Evolutionary conservation across 2,888 invertebrate genomes (phyloP), one percentile per base, ranked within the genome.

Genomic region (Teleogryllus oceanicus): DNA sequence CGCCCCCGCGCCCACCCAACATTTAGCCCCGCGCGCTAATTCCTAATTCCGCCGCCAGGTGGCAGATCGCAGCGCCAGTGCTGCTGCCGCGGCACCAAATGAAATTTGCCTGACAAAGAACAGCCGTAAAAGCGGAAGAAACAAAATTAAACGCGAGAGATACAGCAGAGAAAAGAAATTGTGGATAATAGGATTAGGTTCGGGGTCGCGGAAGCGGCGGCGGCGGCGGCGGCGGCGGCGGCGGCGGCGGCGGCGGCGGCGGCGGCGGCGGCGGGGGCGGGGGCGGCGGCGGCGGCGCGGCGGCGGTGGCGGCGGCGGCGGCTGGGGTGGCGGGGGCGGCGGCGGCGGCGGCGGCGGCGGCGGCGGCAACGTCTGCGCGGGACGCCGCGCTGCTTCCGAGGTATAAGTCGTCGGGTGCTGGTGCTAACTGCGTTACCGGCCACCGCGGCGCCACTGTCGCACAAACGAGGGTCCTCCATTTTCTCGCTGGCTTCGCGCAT

Each of bases 61-160:
- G 62, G 62, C 62, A 62, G 62, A 62, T 62, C 62, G 62, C 62
- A 18, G 62, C 16, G 16, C 16, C n/a, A 3, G 62, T 62, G 62
- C 62, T 62, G 62, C 16, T 5, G 62, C n/a, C 62, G 62, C n/a
- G 62, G 12, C 62, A 62, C 62, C 16, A 62, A 62, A 62, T 62
- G 62, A 62, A 62, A 62, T 62, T 62, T 62, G 62, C 62, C 62
- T 62, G 62, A 62, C 62, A 62, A 62, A 62, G 62, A 62, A n/a
- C 62, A 62, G 62, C 16, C 62, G 62, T 62, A 62, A 62, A 62
- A 62, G 62, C 62, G 62, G 62, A 62, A 62, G 62, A 62, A 62
- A 62, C 62, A 62, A 62, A 62, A 62, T 62, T 62, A 62, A 62
- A 62, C 62, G 62, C 62, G 62, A 62, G 62, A 62, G 62, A 62